Conservation (phyloP, 2,113 vertebrate species). For the Elephas maximus region DNA sequence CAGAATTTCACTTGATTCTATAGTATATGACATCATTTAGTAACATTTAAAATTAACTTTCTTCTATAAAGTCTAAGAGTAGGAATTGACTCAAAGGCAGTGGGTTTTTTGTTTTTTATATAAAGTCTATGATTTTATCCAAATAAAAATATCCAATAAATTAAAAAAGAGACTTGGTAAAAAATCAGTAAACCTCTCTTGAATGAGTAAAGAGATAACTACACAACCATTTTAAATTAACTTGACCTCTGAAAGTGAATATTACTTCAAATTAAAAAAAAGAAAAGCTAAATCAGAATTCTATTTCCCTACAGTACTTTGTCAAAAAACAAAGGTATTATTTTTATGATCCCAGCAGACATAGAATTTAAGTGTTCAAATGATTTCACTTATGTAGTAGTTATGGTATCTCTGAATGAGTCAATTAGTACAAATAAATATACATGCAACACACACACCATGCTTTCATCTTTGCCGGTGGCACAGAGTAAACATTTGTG, state of each 20-base stretch:
- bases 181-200: neutral
- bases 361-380: neutral
- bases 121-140: neutral
- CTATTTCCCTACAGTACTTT: neutral
- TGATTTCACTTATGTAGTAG: neutral
- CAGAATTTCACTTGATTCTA: constrained; percentile 14
- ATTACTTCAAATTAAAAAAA: constrained; percentile 31
- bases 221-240: neutral
- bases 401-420: neutral
- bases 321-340: neutral
- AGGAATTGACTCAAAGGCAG: too few relatives aligned
- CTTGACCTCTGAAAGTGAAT: constrained; percentile 15
- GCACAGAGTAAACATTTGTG: neutral
- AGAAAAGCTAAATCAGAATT: neutral
- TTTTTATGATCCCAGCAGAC: neutral
- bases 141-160: constrained; percentile 2
- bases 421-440: neutral
- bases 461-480: constrained; percentile 25
- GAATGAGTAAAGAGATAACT: neutral
- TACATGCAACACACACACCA: neutral
- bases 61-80: neutral
- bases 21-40: neutral
- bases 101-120: neutral
- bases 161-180: neutral
- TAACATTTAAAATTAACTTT: constrained; percentile 37